phyloP scores from a whole-genome alignment of 2,888 invertebrate genomes.

The Amblyjoppa proteus region DNA sequence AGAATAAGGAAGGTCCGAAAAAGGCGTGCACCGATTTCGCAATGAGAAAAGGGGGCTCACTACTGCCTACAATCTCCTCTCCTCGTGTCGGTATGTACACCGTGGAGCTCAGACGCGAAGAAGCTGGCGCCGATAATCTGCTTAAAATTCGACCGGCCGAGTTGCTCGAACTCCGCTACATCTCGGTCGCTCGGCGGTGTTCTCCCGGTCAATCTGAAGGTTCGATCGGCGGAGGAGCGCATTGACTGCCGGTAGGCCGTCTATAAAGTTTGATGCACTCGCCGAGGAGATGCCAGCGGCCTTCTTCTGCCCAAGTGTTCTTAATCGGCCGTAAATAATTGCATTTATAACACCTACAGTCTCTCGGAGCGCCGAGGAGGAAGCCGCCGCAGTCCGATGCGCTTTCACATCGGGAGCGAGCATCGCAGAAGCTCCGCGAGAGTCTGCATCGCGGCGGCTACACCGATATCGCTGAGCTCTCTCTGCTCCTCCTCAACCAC shows the following conservation, averaged over 20 bases:
- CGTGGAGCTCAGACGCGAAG: constrained; percentile 15
- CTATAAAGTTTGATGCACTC: constrained; percentile 53
- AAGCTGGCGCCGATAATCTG: constrained; percentile 79
- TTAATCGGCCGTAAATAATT: constrained; percentile 85
- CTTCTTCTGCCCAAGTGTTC: constrained; percentile 76
- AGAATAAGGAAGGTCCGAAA: constrained; percentile 60
- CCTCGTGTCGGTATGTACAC: constrained; percentile 5
- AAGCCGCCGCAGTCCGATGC: constrained; percentile 61
- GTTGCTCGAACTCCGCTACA: constrained; percentile 44
- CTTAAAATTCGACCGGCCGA: constrained; percentile 82
- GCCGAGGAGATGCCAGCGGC: constrained; percentile 62
- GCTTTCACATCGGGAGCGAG: constrained; percentile 60
- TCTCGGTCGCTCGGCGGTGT: constrained; percentile 54
- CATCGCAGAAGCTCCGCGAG: constrained; percentile 57
- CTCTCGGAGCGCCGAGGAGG: constrained; percentile 70
- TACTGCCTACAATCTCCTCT: constrained; percentile 17
- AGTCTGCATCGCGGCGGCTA: constrained; percentile 25
- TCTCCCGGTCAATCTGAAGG: constrained; percentile 74
- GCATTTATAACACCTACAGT: constrained; percentile 84
- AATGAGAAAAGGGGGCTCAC: constrained; percentile 67
- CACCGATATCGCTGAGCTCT: constrained; percentile 48
- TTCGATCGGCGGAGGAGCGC: constrained; percentile 73
- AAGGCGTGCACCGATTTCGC: constrained; percentile 75
- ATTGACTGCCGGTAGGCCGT: not conserved
- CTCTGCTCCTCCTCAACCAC: not conserved